Percentiles rank a stretch among this genome's conserved stretches.
Conservation (phyloP, 2,888 invertebrate species). For the Acronicta leporina region DNA sequence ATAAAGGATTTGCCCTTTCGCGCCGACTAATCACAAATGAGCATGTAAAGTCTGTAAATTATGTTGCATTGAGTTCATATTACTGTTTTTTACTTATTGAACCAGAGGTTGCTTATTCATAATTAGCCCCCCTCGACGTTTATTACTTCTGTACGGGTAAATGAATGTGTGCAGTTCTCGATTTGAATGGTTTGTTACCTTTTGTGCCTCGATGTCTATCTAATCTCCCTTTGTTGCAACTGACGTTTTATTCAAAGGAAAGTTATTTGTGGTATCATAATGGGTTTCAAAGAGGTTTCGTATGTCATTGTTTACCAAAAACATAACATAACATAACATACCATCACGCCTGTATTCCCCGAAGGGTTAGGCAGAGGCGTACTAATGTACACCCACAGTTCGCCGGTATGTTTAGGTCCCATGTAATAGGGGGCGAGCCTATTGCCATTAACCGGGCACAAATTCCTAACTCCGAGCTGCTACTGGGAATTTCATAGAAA, state of each 20-base stretch:
- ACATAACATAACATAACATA: too few species aligned
- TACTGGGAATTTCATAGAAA: too few species aligned
- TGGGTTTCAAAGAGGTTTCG: slow-evolving; percentile 56
- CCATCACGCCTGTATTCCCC: too few species aligned
- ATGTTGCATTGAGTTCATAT: slow-evolving; percentile 87
- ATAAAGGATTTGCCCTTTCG: slow-evolving; percentile 89
- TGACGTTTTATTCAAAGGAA: slow-evolving; percentile 60
- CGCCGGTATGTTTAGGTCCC: too few species aligned
- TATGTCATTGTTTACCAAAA: slow-evolving; percentile 58
- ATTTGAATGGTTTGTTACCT: slow-evolving; percentile 70
- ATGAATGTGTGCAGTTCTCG: slow-evolving; percentile 76
- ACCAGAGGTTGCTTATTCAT: slow-evolving; percentile 84
- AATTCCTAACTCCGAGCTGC: too few species aligned
- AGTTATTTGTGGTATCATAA: slow-evolving; percentile 56
- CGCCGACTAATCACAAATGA: slow-evolving; percentile 89
- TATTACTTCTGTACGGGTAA: slow-evolving; percentile 86
- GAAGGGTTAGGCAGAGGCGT: too few species aligned
- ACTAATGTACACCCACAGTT: too few species aligned
- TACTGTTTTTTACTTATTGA: slow-evolving; percentile 81
- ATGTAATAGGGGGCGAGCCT: too few species aligned
- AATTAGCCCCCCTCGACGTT: slow-evolving; percentile 87
- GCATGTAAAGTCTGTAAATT: slow-evolving; percentile 89
- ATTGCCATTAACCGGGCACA: too few species aligned
- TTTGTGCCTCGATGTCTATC: slow-evolving; percentile 64
- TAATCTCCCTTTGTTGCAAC: slow-evolving; percentile 58